Evolutionary conservation across 2,888 invertebrate species (phyloP), one percentile per base, ranked within the genome.

Genomic region (Bellardia bayeri): DNA sequence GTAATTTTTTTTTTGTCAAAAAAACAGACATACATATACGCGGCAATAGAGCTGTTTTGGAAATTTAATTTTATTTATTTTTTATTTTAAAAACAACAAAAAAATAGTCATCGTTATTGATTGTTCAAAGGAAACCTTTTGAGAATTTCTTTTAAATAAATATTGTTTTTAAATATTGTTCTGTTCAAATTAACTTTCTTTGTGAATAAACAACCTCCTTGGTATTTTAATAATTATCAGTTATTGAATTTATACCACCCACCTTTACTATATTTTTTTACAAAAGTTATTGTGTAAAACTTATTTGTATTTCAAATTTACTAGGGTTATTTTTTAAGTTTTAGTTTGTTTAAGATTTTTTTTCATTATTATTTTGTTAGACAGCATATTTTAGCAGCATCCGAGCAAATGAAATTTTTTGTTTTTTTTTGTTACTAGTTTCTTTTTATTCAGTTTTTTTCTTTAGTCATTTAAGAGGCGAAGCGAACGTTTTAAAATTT

Each of bases 91-190:
- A 82, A 88, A 87, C 89, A 89, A 90, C 89, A 90, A 90, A 90
- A 90, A 92, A 91, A 92, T 92, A 93, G 93, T 93, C 93, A 93
- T 93, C 93, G 93, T 93, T 93, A 93, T 92, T 92, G 92, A 92
- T 92, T 92, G 91, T 88, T 84, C 74, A 74, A 49, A 63, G 54
- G 33, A 75, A 63, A 51, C 37, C 56, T 54, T 14, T 64, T 14
- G 23, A n/a, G 11, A 45, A n/a, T 54, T 37, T 23, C 11, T 49
- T 69, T 69, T 13, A 58, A 58, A 37, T 69, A 79, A 79, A 79
- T 79, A 49, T 69, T 61, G 23, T 56, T 78, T 82, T 54, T 42
- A 74, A 56, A 6, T 64, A 40, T 61, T 40, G 45, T 40, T 58
- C 51, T 54, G 6, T 16, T 37, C 49, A 5, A 14, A n/a, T 51